Evolutionary conservation across 2,888 invertebrate genomes (phyloP).

Genomic region (Epinotia demarniana): DNA sequence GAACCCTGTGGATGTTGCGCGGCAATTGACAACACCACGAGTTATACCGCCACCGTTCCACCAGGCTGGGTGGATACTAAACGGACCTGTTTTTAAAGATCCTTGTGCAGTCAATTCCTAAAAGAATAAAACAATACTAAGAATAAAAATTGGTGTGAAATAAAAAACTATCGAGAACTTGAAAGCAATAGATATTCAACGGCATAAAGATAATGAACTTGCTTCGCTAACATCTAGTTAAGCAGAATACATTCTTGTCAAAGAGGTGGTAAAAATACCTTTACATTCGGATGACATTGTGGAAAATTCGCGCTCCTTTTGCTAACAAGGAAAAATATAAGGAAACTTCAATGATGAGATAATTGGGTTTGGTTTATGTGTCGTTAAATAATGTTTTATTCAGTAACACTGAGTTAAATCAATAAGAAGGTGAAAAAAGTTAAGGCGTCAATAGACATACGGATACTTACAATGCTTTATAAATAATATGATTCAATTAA

Average conservation of each 20-base stretch:
- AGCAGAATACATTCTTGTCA: neutral
- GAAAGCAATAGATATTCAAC: too few species aligned
- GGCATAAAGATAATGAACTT: neutral
- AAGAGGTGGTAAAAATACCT: neutral
- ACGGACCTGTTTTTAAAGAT: conserved; percentile 55
- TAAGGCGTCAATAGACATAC: too few species aligned
- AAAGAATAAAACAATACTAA: neutral
- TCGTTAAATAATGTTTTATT: too few species aligned
- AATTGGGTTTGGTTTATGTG: too few species aligned
- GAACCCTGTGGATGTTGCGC: conserved; percentile 56
- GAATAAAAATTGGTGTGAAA: neutral
- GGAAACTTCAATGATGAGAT: too few species aligned
- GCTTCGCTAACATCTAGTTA: neutral
- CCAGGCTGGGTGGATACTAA: conserved; percentile 62
- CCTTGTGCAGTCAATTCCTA: conserved; percentile 46
- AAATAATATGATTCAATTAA: too few species aligned
- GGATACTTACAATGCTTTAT: too few species aligned
- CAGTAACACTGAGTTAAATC: too few species aligned
- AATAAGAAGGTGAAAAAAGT: too few species aligned
- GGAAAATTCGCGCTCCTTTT: too few species aligned
- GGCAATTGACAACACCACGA: conserved; percentile 58
- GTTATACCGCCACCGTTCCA: conserved; percentile 63
- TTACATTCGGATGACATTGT: too few species aligned
- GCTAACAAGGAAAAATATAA: too few species aligned
- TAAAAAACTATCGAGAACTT: neutral